Conservation (phyloP, 35 echinoderm and acorn worm genomes). For the Patiria miniata region DNA sequence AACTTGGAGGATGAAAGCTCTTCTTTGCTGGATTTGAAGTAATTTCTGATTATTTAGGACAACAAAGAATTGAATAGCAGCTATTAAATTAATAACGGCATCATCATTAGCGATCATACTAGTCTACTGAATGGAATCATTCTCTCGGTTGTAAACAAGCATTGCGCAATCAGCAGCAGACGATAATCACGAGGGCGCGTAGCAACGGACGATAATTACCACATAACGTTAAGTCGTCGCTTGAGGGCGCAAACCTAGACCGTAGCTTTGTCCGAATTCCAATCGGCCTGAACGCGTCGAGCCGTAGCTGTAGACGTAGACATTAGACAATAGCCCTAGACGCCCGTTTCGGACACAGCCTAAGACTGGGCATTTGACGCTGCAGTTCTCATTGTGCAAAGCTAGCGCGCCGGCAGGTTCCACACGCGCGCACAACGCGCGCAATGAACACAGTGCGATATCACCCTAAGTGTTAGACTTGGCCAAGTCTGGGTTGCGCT, state of each 20-base stretch:
- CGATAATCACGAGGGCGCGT: neutral
- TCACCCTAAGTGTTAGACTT: too few relatives aligned
- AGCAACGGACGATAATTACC: neutral
- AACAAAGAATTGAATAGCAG: neutral
- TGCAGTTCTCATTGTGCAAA: too few relatives aligned
- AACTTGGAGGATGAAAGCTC: neutral
- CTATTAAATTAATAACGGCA: neutral
- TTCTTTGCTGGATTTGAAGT: neutral
- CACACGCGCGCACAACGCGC: too few relatives aligned
- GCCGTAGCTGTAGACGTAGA: neutral
- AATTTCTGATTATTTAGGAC: neutral
- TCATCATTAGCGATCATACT: neutral
- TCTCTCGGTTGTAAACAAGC: neutral
- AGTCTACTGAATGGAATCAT: neutral
- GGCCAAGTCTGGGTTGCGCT: too few relatives aligned
- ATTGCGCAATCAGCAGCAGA: neutral
- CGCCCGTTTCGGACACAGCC: constrained; percentile 12
- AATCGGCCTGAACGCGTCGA: neutral
- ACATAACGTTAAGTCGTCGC: neutral
- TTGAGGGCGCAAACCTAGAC: neutral
- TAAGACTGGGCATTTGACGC: too few relatives aligned
- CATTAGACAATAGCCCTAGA: neutral
- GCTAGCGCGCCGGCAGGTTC: too few relatives aligned
- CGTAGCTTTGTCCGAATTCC: neutral
- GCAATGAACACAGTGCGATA: too few relatives aligned